Percentiles rank a stretch among this genome's conserved stretches.
Evolutionary conservation across 1,140 invertebrate genomes (phyloP).

Genomic region (Pantala flavescens): DNA sequence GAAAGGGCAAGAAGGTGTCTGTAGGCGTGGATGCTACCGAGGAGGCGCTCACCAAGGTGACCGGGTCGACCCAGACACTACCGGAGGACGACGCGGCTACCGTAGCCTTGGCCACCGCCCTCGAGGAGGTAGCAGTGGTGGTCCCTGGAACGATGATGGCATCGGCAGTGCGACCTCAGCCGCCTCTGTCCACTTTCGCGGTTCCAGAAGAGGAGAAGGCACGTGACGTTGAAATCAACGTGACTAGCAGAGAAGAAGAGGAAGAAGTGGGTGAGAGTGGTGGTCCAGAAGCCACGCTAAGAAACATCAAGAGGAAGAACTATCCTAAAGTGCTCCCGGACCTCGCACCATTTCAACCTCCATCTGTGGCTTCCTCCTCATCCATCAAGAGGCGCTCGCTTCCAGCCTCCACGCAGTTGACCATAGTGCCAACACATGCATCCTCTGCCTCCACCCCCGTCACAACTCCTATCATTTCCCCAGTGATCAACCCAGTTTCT

Average conservation of each 20-base stretch:
- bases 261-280: slow-evolving; percentile 31
- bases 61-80: neutral
- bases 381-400: slow-evolving; percentile 40
- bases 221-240: slow-evolving; percentile 49
- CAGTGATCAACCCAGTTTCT: too few species aligned
- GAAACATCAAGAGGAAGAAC: slow-evolving; percentile 60
- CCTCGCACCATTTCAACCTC: slow-evolving; percentile 18
- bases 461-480: too few species aligned
- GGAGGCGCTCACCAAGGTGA: neutral
- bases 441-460: slow-evolving; percentile 33
- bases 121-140: neutral
- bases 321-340: slow-evolving; percentile 74
- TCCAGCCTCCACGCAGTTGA: slow-evolving; percentile 29
- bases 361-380: neutral
- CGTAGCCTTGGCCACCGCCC: neutral
- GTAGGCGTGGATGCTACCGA: slow-evolving; percentile 60
- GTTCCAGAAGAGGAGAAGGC: neutral
- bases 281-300: slow-evolving; percentile 55
- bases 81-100: neutral
- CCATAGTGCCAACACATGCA: neutral
- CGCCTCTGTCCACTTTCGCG: neutral
- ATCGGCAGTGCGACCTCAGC: neutral
- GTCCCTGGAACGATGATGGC: neutral
- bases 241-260: slow-evolving; percentile 46
- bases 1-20: slow-evolving; percentile 50